Base-by-base conservation (phyloP, 2,888 invertebrate genomes). In the Strigamia crassipes region DNA sequence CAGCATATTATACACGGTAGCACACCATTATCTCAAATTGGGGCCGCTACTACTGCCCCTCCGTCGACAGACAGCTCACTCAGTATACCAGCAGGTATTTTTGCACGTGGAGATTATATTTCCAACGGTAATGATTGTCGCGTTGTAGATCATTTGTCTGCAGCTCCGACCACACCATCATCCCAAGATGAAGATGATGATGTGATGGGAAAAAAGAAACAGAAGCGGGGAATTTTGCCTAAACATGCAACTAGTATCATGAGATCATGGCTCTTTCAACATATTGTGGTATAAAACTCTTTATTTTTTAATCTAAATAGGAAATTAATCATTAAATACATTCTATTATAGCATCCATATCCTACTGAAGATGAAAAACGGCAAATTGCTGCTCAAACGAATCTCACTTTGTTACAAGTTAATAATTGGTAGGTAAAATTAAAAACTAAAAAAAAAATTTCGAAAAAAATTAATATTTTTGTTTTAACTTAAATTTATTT, bases 251-350 rank as follows among this genome's bases (percentile, higher is more conserved):
- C 97, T 81, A 96, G 96, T 88, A 96, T 96, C 84, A 96, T 97
- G 96, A 90, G 97, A 84, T 94, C 96, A 81, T 97, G 97, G 97
- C 91, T 97, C 84, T 97, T 97, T 90, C 96, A 97, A 88, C 97
- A 97, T 89, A 91, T 97, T 86, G 96, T 96, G 89, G 97, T 96
- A 88, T 91, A 93, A 89, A n/a, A 27, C 23, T 15, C 3, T 34
- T 1, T 77, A 9, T 78, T 78, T 78, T 78, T 6, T 78, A 31
- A 23, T 21, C 5, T 0, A 21, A 23, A 13, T 34, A 27, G 78
- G 34, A 31, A 10, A 18, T 23, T 78, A 8, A 31, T 5, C 0
- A 21, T n/a, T 78, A 31, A 38, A 8, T 78, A 1, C 34, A 2
- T 83, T 84, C 82, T 87, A 88, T 0, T 89, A 3, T 3, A 96